Percentiles rank a stretch among this genome's conserved stretches.
Conservation (phyloP, 2,888 invertebrate species). For the Muscina levida region DNA sequence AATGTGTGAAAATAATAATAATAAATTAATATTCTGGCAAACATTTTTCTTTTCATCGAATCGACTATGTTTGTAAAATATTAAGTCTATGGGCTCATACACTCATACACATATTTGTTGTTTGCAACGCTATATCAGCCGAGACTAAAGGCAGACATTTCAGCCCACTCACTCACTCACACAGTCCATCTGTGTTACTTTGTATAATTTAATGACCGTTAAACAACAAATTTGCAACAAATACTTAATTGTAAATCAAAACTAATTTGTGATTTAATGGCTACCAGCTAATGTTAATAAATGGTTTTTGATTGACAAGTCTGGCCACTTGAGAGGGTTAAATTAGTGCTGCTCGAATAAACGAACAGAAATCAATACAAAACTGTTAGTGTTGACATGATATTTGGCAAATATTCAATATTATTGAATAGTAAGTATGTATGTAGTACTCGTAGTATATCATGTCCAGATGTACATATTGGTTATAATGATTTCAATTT, state of each 20-base stretch:
- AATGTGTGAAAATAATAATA: conserved; percentile 50
- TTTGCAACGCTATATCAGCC: not conserved
- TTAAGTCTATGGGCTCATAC: conserved; percentile 1
- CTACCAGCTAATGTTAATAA: too few species aligned
- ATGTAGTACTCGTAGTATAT: too few species aligned
- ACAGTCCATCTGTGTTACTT: not conserved
- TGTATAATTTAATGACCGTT: conserved; percentile 11
- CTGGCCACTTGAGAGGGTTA: conserved; percentile 67
- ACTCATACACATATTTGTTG: conserved; percentile 1
- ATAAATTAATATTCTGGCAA: conserved; percentile 37
- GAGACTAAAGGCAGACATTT: conserved; percentile 16
- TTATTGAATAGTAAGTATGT: too few species aligned
- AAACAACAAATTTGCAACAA: conserved; percentile 27
- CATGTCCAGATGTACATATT: too few species aligned
- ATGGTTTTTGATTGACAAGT: conserved; percentile 67
- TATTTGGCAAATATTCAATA: conserved; percentile 65
- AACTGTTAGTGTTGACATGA: conserved; percentile 46
- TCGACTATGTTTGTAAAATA: not conserved
- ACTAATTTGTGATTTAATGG: conserved; percentile 8
- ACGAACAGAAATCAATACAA: not conserved
- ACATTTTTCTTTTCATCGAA: not conserved
- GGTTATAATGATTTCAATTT: too few species aligned
- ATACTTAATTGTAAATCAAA: not conserved
- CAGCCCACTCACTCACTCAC: not conserved
- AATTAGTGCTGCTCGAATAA: conserved; percentile 31